Percentiles rank a stretch among this genome's conserved stretches.
These are phyloP conservation scores for Myotis vivesi DNA, from an alignment of 2,797 vertebrate species.

Conservation along the genomic window DNA sequence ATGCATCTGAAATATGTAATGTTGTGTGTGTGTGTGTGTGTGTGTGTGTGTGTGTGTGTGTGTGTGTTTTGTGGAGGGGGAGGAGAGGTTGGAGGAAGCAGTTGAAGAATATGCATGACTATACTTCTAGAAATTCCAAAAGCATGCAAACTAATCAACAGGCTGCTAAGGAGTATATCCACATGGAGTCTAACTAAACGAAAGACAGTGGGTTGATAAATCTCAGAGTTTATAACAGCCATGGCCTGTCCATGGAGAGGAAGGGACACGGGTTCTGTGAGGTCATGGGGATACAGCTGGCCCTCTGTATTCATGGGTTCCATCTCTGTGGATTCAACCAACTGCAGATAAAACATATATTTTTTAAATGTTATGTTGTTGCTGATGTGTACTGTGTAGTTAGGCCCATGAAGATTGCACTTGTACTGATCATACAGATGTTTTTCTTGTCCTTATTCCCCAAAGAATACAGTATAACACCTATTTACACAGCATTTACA, in stretches of 20 bases:
- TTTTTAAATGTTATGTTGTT: too few relatives aligned
- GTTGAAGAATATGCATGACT: neutral
- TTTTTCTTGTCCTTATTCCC: neutral
- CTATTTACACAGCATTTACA: too few relatives aligned
- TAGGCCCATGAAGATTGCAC: neutral
- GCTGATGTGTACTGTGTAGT: neutral
- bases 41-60: too few relatives aligned
- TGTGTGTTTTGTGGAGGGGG: too few relatives aligned
- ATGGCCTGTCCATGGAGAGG: rapidly evolving
- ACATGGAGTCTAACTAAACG: neutral
- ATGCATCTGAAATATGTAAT: neutral
- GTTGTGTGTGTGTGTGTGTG: neutral
- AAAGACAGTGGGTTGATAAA: neutral
- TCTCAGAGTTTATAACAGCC: too few relatives aligned
- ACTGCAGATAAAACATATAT: neutral
- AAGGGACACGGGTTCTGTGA: rapidly evolving
- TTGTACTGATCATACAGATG: neutral
- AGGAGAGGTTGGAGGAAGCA: too few relatives aligned
- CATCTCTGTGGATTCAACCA: neutral
- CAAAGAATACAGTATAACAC: neutral
- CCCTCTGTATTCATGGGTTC: neutral
- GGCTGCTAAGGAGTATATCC: too few relatives aligned
- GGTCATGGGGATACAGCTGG: rapidly evolving
- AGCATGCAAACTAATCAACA: neutral
- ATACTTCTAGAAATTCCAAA: neutral